Evolutionary conservation across 1,140 invertebrate species (phyloP).

Genomic region (Ylistrum balloti): DNA sequence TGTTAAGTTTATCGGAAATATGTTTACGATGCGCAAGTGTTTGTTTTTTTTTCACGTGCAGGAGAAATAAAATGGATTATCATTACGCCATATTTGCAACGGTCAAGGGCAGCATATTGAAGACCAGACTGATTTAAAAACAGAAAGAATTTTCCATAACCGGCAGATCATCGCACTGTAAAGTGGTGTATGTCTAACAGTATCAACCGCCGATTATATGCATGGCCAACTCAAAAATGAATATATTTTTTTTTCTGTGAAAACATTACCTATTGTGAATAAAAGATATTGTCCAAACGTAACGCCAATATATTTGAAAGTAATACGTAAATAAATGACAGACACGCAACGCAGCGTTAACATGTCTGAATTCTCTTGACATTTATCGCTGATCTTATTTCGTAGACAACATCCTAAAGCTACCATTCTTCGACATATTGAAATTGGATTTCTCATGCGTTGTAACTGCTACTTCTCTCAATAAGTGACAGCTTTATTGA

Average conservation of each 20-base stretch:
- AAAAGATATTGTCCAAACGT: neutral
- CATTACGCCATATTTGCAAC: no score
- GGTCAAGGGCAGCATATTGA: no score
- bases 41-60: no score
- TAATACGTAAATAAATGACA: neutral
- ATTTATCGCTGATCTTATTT: neutral
- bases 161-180: no score
- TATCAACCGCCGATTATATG: neutral
- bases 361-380: neutral
- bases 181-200: no score
- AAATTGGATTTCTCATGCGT: slow-evolving; percentile 26
- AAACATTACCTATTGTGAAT: neutral
- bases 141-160: no score
- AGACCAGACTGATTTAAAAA: no score
- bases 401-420: neutral
- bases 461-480: neutral
- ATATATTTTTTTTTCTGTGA: neutral
- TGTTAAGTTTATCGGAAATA: no score
- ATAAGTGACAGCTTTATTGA: slow-evolving; percentile 35
- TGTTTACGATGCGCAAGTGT: no score
- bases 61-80: no score
- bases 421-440: neutral
- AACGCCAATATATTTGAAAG: neutral
- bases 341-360: neutral
- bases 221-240: neutral